phyloP scores from a whole-genome alignment of 2,113 vertebrate genomes.

The Catharus fuscescens region DNA sequence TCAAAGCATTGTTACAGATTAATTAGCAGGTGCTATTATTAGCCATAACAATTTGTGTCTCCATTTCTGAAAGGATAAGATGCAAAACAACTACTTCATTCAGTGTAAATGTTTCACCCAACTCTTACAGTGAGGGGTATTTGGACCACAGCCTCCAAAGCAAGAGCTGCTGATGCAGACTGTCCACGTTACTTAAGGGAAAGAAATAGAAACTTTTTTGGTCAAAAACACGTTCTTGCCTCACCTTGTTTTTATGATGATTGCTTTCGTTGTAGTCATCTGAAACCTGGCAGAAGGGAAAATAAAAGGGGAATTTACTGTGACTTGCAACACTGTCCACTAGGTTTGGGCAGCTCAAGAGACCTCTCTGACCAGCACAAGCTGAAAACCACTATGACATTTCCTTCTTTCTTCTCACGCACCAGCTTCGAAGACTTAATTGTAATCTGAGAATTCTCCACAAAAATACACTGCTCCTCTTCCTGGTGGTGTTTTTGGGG shows the following conservation, averaged over 20 bases:
- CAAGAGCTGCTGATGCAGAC: background rate
- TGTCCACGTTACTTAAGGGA: no score
- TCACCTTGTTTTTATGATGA: background rate
- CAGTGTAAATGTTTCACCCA: background rate
- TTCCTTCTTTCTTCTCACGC: background rate
- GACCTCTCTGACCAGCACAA: background rate
- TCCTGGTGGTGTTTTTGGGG: background rate
- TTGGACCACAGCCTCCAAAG: background rate
- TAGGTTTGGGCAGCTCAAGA: background rate
- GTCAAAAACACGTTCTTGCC: background rate
- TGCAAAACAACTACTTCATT: background rate
- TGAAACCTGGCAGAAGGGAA: background rate
- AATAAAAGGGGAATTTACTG: background rate
- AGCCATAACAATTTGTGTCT: background rate
- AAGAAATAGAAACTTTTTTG: background rate
- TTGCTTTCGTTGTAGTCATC: background rate
- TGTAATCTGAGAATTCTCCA: background rate
- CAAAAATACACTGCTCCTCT: background rate
- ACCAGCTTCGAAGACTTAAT: background rate
- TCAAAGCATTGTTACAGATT: background rate
- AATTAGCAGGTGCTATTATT: background rate
- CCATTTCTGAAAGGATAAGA: background rate
- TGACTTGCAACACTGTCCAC: background rate
- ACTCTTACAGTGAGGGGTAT: background rate
- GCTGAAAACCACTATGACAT: background rate